Evolutionary conservation across 2,797 vertebrate species (phyloP).

Genomic region (Sebastes hubbsi): DNA sequence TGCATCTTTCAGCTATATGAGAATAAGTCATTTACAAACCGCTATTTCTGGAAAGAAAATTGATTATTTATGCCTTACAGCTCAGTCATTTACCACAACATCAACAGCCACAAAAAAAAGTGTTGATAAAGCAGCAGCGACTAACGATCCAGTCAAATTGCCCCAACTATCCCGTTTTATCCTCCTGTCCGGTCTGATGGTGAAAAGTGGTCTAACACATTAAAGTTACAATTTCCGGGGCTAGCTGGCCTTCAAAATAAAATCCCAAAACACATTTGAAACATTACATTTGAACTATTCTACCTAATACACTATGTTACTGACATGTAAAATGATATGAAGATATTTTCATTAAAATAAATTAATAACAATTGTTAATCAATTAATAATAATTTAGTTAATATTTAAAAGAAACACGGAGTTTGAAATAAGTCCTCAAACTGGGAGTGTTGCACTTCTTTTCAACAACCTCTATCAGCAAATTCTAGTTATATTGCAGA

Average conservation of each 20-base stretch:
- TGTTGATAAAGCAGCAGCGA: not conserved
- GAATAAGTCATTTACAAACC: not conserved
- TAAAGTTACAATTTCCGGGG: not conserved
- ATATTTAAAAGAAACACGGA: not conserved
- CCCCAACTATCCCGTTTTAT: slow-evolving; percentile 1
- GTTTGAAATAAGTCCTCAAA: not conserved
- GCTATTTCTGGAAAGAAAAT: not conserved
- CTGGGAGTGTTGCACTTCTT: not conserved
- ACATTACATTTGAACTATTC: not conserved
- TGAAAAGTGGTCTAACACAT: not conserved
- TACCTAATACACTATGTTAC: not conserved
- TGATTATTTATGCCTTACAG: rapidly evolving
- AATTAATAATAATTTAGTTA: not conserved
- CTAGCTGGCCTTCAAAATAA: slow-evolving; percentile 19
- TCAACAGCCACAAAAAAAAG: not conserved
- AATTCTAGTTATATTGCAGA: not conserved
- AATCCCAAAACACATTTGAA: not conserved
- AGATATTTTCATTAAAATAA: not conserved
- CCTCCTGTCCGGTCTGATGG: not conserved
- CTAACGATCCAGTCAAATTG: slow-evolving; percentile 2
- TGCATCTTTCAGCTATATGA: not conserved
- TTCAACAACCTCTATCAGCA: not conserved
- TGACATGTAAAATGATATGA: not conserved
- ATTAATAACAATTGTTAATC: not conserved
- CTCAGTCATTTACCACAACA: not conserved